phyloP scores from a whole-genome alignment of 2,888 invertebrate species.

The Cheilosia impressa region DNA sequence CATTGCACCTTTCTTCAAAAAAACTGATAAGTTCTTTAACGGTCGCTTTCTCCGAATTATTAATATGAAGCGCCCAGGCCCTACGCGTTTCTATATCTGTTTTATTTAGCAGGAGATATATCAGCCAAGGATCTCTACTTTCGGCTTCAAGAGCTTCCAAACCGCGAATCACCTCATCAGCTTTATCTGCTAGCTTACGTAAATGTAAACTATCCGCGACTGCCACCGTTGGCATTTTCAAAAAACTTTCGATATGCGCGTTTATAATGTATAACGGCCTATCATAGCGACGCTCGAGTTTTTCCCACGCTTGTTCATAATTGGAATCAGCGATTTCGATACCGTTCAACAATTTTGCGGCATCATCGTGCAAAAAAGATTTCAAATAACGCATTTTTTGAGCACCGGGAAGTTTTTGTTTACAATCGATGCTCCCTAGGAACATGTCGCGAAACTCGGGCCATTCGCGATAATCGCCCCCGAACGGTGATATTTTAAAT shows the following conservation, averaged over 20 bases:
- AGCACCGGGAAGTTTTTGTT: not conserved
- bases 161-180: conserved; percentile 17
- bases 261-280: too few relatives aligned
- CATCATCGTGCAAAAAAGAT: conserved; percentile 30
- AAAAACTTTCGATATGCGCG: too few relatives aligned
- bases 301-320: conserved; percentile 7
- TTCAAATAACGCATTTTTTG: conserved; percentile 37
- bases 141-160: conserved; percentile 17
- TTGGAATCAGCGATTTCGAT: conserved; percentile 35
- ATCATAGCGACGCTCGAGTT: not conserved
- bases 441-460: conserved; percentile 24
- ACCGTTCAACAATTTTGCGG: conserved; percentile 19
- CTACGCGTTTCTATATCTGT: too few relatives aligned
- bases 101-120: not conserved
- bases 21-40: too few relatives aligned
- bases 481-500: conserved; percentile 16
- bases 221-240: not conserved
- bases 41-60: too few relatives aligned
- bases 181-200: conserved; percentile 5
- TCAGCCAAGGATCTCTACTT: conserved; percentile 7
- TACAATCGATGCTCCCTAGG: conserved; percentile 20
- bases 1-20: too few relatives aligned
- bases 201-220: conserved; percentile 26
- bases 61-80: too few relatives aligned
- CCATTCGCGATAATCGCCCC: conserved; percentile 10